phyloP scores from a whole-genome alignment of 2,113 vertebrate species.

The Menura novaehollandiae region DNA sequence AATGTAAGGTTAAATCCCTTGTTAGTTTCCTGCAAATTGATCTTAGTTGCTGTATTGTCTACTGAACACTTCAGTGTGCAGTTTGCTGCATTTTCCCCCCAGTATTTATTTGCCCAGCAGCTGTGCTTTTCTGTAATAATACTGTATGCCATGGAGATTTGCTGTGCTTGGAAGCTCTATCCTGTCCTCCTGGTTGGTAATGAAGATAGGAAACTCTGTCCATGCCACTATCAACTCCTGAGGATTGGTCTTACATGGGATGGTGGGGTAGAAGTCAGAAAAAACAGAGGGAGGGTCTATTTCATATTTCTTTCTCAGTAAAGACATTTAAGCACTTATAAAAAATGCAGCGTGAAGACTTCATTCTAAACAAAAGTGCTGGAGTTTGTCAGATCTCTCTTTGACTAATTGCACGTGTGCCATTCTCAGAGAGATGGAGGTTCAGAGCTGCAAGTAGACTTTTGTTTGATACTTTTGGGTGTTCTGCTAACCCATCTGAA shows the following conservation, averaged over 20 bases:
- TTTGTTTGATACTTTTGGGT: not conserved
- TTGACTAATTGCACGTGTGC: not conserved
- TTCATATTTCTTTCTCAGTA: not conserved
- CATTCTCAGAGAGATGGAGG: not conserved
- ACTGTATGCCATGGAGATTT: not conserved
- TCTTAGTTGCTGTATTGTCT: not conserved
- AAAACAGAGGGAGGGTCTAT: not conserved
- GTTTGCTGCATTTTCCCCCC: not conserved
- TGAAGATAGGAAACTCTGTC: not conserved
- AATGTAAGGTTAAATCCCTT: not conserved
- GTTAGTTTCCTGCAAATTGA: not conserved
- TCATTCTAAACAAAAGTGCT: not conserved
- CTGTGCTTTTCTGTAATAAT: not conserved
- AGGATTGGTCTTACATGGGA: not conserved
- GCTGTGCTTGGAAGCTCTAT: not conserved
- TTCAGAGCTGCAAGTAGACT: not conserved
- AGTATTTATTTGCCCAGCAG: not conserved
- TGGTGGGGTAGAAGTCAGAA: not conserved
- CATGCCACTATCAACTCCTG: not conserved
- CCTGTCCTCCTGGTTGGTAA: not conserved
- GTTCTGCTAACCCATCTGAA: not conserved
- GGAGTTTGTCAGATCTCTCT: not conserved
- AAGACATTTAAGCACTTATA: not conserved
- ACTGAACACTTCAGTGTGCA: not conserved
- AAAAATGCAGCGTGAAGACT: not conserved